Conservation (phyloP, 2,797 vertebrate genomes). For the Lateolabrax maculatus region DNA sequence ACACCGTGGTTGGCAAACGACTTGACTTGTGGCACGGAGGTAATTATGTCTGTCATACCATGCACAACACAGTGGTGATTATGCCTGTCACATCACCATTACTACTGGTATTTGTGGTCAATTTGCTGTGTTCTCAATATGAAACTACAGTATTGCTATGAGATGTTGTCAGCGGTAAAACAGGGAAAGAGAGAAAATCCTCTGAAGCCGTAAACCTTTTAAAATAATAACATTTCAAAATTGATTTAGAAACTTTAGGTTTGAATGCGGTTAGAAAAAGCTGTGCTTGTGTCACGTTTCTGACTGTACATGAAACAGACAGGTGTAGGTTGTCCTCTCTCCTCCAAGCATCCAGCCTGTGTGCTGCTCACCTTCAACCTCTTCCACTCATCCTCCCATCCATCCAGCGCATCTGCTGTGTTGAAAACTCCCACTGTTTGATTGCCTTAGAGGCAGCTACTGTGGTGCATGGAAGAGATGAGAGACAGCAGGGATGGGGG, state of each 20-base stretch:
- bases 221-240: neutral
- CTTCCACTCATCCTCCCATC: conserved; percentile 61
- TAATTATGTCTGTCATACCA: conserved; percentile 49
- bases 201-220: neutral
- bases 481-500: conserved; percentile 55
- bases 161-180: neutral
- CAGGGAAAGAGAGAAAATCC: neutral
- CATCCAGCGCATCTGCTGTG: conserved; percentile 74
- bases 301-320: conserved; percentile 29
- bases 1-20: conserved; percentile 34
- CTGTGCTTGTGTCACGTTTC: conserved; percentile 11
- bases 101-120: neutral
- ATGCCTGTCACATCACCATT: conserved; percentile 30
- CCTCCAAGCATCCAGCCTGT: conserved; percentile 38
- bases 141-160: neutral
- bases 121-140: neutral
- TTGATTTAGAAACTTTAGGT: neutral
- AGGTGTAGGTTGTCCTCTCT: conserved; percentile 59
- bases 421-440: conserved; percentile 80
- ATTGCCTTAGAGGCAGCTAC: conserved; percentile 73
- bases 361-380: conserved; percentile 57
- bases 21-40: conserved; percentile 42
- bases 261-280: neutral
- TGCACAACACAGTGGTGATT: conserved; percentile 19
- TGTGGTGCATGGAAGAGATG: conserved; percentile 58